A percentile compares a stretch with the other conserved stretches of the same genome.
phyloP scores from a whole-genome alignment of 30 jellyfish, hydroid and myxozoan species.

The Mastigias papua region DNA sequence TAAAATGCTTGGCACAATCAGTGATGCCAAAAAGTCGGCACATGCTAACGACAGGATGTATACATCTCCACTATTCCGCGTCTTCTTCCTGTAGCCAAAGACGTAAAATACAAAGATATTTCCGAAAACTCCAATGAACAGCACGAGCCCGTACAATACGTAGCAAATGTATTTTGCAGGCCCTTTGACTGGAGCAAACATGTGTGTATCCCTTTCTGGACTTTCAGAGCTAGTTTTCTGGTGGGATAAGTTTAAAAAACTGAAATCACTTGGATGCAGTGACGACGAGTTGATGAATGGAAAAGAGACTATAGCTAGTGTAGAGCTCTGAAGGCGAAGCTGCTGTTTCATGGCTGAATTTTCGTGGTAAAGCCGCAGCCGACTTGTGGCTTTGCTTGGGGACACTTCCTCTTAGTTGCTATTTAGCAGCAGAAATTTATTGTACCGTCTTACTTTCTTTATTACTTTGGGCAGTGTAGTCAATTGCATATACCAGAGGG shows the following conservation, averaged over 20 bases:
- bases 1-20: constrained; percentile 48
- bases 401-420: no score
- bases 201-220: neutral
- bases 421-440: no score
- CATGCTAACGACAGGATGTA: constrained; percentile 53
- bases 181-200: neutral
- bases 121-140: constrained; percentile 60
- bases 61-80: constrained; percentile 45
- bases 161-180: constrained; percentile 21
- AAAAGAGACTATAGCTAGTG: neutral
- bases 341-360: neutral
- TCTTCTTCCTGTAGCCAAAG: constrained; percentile 57
- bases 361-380: neutral
- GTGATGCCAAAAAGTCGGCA: constrained; percentile 55
- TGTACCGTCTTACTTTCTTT: no score
- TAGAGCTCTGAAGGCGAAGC: neutral
- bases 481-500: no score
- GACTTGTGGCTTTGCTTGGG: no score
- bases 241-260: neutral
- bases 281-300: neutral
- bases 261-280: neutral
- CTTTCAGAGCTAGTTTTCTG: neutral
- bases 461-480: no score
- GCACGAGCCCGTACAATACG: constrained; percentile 19
- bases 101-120: constrained; percentile 62